These are phyloP conservation scores for Aelia acuminata DNA, from an alignment of 2,888 invertebrate genomes.

Conservation along the genomic window DNA sequence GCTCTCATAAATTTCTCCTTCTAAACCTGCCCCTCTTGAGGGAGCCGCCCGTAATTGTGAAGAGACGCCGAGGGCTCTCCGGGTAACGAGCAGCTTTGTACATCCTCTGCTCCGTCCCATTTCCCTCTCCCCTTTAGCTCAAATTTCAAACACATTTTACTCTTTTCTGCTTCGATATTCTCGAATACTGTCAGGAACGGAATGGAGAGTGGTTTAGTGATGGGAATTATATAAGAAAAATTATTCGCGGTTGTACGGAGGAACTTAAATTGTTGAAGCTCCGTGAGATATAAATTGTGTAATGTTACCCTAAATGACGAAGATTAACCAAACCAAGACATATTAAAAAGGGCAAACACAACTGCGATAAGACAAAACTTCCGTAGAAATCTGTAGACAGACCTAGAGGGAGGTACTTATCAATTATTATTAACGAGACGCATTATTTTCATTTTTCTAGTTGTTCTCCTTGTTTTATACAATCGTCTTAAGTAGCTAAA, in stretches of 20 bases:
- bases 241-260: too few species aligned
- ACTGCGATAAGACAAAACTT: too few species aligned
- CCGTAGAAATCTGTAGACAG: too few species aligned
- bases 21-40: conserved; percentile 41
- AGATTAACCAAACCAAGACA: background rate
- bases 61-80: conserved; percentile 49
- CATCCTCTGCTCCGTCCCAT: conserved; percentile 8
- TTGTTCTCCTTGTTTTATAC: too few species aligned
- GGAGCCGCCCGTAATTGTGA: conserved; percentile 30
- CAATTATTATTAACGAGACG: too few species aligned
- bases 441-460: too few species aligned
- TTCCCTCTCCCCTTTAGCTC: conserved; percentile 42
- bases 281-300: too few species aligned
- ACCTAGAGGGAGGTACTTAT: too few species aligned
- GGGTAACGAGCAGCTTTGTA: conserved; percentile 46
- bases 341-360: too few species aligned
- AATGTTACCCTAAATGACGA: background rate
- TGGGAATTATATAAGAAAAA: background rate
- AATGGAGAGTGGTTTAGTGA: background rate
- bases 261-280: too few species aligned
- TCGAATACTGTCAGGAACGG: conserved; percentile 10
- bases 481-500: too few species aligned
- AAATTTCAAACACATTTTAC: conserved; percentile 47
- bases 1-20: conserved; percentile 40
- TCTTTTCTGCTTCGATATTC: conserved; percentile 30